These are phyloP conservation scores for Sarcophaga rosellei DNA, from an alignment of 2,888 invertebrate species.

Conservation along the genomic window DNA sequence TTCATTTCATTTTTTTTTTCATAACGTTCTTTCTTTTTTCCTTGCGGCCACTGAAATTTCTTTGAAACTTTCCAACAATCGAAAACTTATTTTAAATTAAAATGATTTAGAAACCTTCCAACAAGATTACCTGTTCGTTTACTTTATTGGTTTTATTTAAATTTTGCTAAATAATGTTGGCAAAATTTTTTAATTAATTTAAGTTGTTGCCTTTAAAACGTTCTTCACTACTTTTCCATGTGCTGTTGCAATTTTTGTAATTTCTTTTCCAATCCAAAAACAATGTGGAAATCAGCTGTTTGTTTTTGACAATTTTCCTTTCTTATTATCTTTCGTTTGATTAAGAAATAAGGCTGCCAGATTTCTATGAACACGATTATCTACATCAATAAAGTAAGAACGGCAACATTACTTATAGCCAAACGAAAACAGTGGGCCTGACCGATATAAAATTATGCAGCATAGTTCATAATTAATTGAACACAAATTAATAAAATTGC, in stretches of 20 bases:
- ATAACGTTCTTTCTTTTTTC: conserved; percentile 11
- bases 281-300: conserved; percentile 64
- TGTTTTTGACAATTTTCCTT: conserved; percentile 33
- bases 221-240: conserved; percentile 29
- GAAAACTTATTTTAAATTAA: background rate
- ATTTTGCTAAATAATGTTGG: background rate
- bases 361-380: background rate
- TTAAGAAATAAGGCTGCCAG: conserved; percentile 5
- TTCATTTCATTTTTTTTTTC: background rate
- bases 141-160: background rate
- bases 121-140: too few species aligned
- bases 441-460: too few species aligned
- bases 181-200: too few species aligned
- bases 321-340: conserved; percentile 1
- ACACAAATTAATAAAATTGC: too few species aligned
- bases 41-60: background rate
- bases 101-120: background rate
- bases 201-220: too few species aligned
- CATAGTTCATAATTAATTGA: too few species aligned
- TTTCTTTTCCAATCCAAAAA: conserved; percentile 53
- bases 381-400: background rate
- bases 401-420: background rate
- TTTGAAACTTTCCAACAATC: background rate
- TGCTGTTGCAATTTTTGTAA: conserved; percentile 57
- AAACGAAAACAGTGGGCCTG: conserved; percentile 11